Evolutionary conservation across 2,888 invertebrate genomes (phyloP), one percentile per base, ranked within the genome.

Genomic region (Campoplex capitator): DNA sequence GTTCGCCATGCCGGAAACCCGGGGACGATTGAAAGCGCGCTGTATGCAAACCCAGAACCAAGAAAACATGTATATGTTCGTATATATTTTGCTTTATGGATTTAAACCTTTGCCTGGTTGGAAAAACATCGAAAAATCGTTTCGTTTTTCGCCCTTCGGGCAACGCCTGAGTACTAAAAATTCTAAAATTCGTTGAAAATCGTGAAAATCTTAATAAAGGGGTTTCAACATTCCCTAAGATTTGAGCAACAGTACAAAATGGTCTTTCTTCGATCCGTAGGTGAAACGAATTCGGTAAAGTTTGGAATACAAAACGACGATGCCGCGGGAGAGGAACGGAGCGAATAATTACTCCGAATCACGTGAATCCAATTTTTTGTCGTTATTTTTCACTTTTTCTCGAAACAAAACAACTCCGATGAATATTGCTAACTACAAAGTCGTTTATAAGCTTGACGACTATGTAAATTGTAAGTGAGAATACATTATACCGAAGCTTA

Each of bases 1-100:
- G 73, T 83, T 82, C 58, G 78, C 82, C 71, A 35, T 65, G 42
- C 83, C 83, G 86, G 86, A 79, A 79, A 86, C 45, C 38, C 78
- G 68, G 75, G 45, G 28, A 70, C 75, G 45, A 83, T 86, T 76
- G 79, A 79, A 70, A 85, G 82, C 23, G 28, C 42, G 62, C 76
- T 73, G 71, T 51, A n/a, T 79, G 68, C 51, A 70, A 73, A 35
- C 73, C 51, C 76, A 58, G 80, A 35, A 51, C 23, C 4, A 38
- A 38, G 51, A 32, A 32, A 79, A 54, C 48, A 16, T 42, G 58
- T 58, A 45, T 28, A 38, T 58, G 54, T 51, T 18, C 8, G 32
- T 73, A 73, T n/a, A 73, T 54, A 38, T 42, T 56, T 56, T 9
- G 9, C 51, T 73, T 73, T 74, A 74, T 38, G 35, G 54, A 13